Conservation (phyloP, 1,140 invertebrate genomes). For the Cotesia glomerata region DNA sequence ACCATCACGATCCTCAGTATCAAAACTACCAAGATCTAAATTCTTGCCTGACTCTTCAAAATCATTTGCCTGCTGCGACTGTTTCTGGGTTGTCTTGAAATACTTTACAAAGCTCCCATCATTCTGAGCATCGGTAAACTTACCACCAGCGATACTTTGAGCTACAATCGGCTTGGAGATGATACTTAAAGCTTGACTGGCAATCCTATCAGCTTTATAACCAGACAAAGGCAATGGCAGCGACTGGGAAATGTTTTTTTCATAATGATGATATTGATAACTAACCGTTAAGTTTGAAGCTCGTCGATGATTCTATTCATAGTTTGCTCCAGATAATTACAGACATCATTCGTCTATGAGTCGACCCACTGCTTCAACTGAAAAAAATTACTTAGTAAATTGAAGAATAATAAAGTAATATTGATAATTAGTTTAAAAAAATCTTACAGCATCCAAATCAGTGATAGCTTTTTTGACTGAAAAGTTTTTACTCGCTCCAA, state of each 20-base stretch:
- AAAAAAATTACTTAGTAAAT: slow-evolving; percentile 23
- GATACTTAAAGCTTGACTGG: slow-evolving; percentile 67
- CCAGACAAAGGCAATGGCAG: slow-evolving; percentile 65
- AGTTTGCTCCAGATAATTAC: slow-evolving; percentile 83
- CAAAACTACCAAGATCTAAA: slow-evolving; percentile 3
- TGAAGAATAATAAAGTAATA: neutral
- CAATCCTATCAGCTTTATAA: slow-evolving; percentile 68
- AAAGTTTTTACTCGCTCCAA: slow-evolving; percentile 95
- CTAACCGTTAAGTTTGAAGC: slow-evolving; percentile 71
- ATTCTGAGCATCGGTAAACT: slow-evolving; percentile 74
- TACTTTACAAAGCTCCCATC: slow-evolving; percentile 68
- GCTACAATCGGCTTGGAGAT: slow-evolving; percentile 71
- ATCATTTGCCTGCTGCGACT: neutral
- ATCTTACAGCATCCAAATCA: slow-evolving; percentile 66
- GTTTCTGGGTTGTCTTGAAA: slow-evolving; percentile 58
- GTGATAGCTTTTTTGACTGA: slow-evolving; percentile 79
- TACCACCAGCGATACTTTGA: slow-evolving; percentile 78
- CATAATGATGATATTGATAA: slow-evolving; percentile 67
- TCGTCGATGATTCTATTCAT: slow-evolving; percentile 71
- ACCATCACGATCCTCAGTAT: neutral
- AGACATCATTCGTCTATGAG: slow-evolving; percentile 81
- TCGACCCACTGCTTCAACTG: slow-evolving; percentile 75
- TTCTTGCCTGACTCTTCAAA: neutral
- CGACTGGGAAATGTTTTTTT: slow-evolving; percentile 68
- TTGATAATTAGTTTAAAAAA: slow-evolving; percentile 20